Percentiles rank a stretch among this genome's conserved stretches.
phyloP scores from a whole-genome alignment of 2,113 vertebrate genomes.

The Lophochroa leadbeateri region DNA sequence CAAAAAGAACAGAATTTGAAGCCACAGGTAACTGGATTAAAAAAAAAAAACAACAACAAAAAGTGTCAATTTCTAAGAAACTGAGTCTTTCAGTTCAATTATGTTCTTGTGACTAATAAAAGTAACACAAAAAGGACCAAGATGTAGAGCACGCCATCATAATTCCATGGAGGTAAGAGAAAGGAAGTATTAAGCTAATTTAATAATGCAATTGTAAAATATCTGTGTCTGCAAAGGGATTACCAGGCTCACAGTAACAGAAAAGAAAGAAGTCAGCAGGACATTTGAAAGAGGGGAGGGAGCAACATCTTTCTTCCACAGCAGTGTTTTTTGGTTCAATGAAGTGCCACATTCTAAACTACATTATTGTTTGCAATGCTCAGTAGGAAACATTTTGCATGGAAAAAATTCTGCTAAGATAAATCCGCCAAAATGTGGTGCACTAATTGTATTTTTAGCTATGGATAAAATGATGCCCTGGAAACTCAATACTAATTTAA shows the following conservation, averaged over 20 bases:
- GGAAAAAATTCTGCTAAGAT: conserved; percentile 46
- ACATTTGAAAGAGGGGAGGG: background rate
- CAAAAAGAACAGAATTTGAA: background rate
- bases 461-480: conserved; percentile 19
- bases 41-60: background rate
- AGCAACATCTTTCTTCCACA: conserved; percentile 23
- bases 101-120: background rate
- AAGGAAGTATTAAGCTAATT: conserved; percentile 47
- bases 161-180: conserved; percentile 44
- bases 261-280: conserved; percentile 16
- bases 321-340: conserved; percentile 8
- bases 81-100: background rate
- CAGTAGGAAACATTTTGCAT: conserved; percentile 56
- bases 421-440: conserved; percentile 49
- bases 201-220: conserved; percentile 28
- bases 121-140: background rate
- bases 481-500: conserved; percentile 12
- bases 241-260: background rate
- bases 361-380: conserved; percentile 64
- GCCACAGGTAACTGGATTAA: background rate
- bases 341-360: conserved; percentile 39
- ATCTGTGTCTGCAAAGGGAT: conserved; percentile 17
- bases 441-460: conserved; percentile 44
- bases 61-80: background rate
- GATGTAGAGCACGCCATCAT: conserved; percentile 2